Base-by-base conservation (phyloP, 2,113 vertebrate species). In the Procavia capensis region DNA sequence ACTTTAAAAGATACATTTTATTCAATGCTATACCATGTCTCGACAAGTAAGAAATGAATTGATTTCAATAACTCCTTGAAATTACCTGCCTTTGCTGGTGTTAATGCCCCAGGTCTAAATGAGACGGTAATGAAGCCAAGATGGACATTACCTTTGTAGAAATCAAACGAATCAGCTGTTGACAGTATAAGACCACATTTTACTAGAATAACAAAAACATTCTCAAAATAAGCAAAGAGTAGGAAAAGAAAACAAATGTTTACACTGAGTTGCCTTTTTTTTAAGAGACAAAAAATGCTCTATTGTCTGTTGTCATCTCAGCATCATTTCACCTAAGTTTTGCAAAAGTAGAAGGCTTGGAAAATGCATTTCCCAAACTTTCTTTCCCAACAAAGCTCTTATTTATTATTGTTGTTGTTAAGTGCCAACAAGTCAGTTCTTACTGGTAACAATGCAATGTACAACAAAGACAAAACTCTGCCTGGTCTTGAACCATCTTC, bases 11-110 rank as follows among this genome's bases (percentile, higher is more conserved):
- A 16, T 54, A 54, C 92, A 41, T 89, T 81, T 43, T 87, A 87
- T 94, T 70, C 24, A 68, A 79, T 85, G 3, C n/a, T 54, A 11
- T 36, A 76, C 19, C 45, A 78, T 54, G 45, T 66, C 63, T 85
- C 80, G 29, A 76, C 47, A 94, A 93, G 92, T 85, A 87, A 72
- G 66, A 85, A 93, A 92, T 50, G n/a, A 91, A 89, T 91, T 86
- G 29, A 64, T 89, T 95, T 61, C 41, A 90, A 6, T 82, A 64
- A 80, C 10, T 43, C 1, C 9, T 78, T 88, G 17, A n/a, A 92
- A 80, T 66, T 91, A 50, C 7, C 31, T 85, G 17, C 70, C 64
- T 92, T 87, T 88, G 43, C 34, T 94, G 16, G 27, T 75, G 24
- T 4, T 68, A 19, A 43, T 79, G 34, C 22, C 36, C 59, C 10